These are phyloP conservation scores for Oeneis ivallda DNA, from an alignment of 2,888 invertebrate genomes.

Conservation along the genomic window DNA sequence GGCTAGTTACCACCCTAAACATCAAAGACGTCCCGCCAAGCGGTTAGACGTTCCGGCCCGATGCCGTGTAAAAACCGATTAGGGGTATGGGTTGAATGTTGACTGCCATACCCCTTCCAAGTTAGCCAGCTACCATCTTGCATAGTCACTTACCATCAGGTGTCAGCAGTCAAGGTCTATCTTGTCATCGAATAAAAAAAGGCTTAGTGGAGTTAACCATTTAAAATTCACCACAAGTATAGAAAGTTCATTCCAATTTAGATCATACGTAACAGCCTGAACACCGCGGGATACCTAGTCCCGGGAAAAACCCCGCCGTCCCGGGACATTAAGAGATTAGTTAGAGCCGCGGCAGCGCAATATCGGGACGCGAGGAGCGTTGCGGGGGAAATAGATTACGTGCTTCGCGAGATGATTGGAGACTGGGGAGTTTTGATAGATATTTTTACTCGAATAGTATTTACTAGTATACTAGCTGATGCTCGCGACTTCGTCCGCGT, in stretches of 20 bases:
- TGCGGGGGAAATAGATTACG: slow-evolving; percentile 31
- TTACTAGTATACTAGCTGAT: no score
- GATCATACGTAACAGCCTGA: slow-evolving; percentile 6
- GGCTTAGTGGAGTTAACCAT: not conserved
- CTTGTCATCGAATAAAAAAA: no score
- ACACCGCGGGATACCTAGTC: slow-evolving; percentile 12
- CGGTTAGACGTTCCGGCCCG: no score
- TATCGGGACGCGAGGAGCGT: slow-evolving; percentile 7
- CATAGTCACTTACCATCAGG: no score
- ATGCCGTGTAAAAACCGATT: no score
- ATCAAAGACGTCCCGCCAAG: no score
- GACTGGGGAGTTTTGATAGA: slow-evolving; percentile 16
- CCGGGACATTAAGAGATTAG: slow-evolving; percentile 33
- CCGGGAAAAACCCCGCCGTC: slow-evolving; percentile 21
- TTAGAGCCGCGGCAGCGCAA: slow-evolving; percentile 20
- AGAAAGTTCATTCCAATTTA: slow-evolving; percentile 22
- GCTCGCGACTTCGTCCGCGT: no score
- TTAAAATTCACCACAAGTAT: not conserved
- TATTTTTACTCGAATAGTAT: not conserved
- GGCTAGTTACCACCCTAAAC: no score
- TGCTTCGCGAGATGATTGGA: slow-evolving; percentile 28
- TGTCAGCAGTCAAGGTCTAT: no score
- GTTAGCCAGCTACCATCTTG: no score
- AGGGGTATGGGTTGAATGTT: no score
- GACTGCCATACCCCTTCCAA: no score